Percentiles rank a stretch among this genome's conserved stretches.
phyloP scores from a whole-genome alignment of 2,888 invertebrate genomes.

The Pediacus dermestoides region DNA sequence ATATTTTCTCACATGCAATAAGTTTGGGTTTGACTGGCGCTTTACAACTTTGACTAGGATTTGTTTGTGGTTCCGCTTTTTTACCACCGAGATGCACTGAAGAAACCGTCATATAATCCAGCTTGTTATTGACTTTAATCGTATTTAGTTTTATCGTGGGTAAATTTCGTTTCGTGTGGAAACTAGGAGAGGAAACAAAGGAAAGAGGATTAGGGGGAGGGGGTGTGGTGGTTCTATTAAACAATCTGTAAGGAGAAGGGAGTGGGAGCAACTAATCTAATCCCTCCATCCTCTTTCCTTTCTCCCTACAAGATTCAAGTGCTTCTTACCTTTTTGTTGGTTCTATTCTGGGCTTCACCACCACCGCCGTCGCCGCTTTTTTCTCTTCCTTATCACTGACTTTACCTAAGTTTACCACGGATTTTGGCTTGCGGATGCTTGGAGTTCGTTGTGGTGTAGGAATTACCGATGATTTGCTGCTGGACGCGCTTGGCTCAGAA shows the following conservation, averaged over 20 bases:
- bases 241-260: conserved; percentile 39
- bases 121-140: conserved; percentile 40
- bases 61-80: conserved; percentile 41
- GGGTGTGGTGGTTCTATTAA: conserved; percentile 11
- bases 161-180: conserved; percentile 26
- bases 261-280: conserved; percentile 10
- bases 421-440: conserved; percentile 34
- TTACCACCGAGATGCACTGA: conserved; percentile 26
- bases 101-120: conserved; percentile 42
- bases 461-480: too few species aligned
- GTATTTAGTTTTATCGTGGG: conserved; percentile 44
- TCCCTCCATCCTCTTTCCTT: conserved; percentile 39
- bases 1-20: conserved; percentile 16
- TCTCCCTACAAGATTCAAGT: conserved; percentile 37
- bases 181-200: conserved; percentile 35
- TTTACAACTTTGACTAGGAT: conserved; percentile 15
- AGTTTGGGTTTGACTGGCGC: not conserved
- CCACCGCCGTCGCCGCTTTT: not conserved
- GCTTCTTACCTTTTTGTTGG: conserved; percentile 34
- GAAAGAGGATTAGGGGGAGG: conserved; percentile 34
- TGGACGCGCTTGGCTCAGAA: conserved; percentile 8
- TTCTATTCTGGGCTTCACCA: too few species aligned
- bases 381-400: conserved; percentile 7
- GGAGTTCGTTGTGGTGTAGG: conserved; percentile 28
- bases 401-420: conserved; percentile 18